Evolutionary conservation across 1,140 invertebrate species (phyloP), one percentile per base, ranked within the genome.

Genomic region (Ips nitidus): DNA sequence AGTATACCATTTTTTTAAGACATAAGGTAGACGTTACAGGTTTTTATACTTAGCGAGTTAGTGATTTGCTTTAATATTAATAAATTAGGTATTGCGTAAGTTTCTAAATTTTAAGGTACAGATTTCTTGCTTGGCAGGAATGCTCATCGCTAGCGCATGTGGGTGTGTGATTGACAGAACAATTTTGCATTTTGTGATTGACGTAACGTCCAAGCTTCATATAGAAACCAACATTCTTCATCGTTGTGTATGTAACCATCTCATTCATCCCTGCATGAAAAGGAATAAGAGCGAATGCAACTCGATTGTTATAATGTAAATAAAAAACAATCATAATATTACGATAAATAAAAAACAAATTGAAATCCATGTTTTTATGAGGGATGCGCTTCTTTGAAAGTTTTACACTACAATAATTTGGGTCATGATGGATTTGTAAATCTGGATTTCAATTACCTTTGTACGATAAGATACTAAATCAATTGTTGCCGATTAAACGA

Each of bases 1-100:
- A 75, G 72, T 76, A 71, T 73, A 71, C 73, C 74, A 72, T 71
- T 73, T 75, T 41, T 47, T 69, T 71, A 60, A 62, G 40, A 41
- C 45, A 22, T 22, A 22, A 22, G 22, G 22, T 67, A 71, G 70
- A 59, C 53, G 62, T 64, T 61, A 41, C 56, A 73, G 66, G 22
- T 22, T 59, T 65, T 62, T 73, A 53, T 71, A 71, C 52, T 65
- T 66, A 60, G 61, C 71, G 66, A 62, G 55, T 66, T 66, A 60
- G 56, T 73, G 63, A 62, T 41, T 66, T 68, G 66, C 61, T 58
- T 65, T 22, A 22, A 22, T 22, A 22, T 22, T 22, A 22, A 22
- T 22, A 22, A 22, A 22, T 22, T 22, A 22, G 22, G 22, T 22
- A 22, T 22, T 22, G 22, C 22, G 22, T 22, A 22, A 22, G 22